Conservation (phyloP, 2,113 vertebrate genomes). For the Prietella phreatophila region DNA sequence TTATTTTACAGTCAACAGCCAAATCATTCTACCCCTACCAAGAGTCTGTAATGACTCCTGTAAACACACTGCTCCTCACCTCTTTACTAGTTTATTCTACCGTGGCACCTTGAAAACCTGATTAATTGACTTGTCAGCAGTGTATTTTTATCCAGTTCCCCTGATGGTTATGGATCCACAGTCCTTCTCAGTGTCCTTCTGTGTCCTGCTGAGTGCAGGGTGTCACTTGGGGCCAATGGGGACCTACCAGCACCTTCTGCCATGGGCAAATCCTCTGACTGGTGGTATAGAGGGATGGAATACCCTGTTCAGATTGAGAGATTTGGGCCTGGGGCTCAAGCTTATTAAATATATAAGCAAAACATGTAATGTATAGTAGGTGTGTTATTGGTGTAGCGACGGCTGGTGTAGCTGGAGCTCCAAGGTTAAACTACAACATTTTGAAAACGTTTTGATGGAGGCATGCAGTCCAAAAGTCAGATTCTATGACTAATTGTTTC, state of each 20-base stretch:
- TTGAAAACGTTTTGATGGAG: slow-evolving; percentile 10
- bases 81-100: slow-evolving; percentile 74
- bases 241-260: slow-evolving; percentile 41
- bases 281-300: slow-evolving; percentile 40
- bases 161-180: slow-evolving; percentile 66
- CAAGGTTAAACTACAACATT: slow-evolving; percentile 27
- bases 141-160: slow-evolving; percentile 81
- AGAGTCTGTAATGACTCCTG: slow-evolving; percentile 49
- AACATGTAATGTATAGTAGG: slow-evolving; percentile 5
- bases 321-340: slow-evolving; percentile 28
- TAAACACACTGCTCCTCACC: slow-evolving; percentile 65
- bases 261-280: slow-evolving; percentile 29
- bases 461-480: neutral
- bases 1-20: slow-evolving; percentile 10
- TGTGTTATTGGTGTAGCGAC: slow-evolving; percentile 27
- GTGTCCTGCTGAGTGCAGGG: slow-evolving; percentile 58
- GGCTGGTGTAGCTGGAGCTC: neutral
- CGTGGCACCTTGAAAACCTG: slow-evolving; percentile 79
- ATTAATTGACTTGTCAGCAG: slow-evolving; percentile 85
- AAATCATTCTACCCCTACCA: slow-evolving; percentile 44
- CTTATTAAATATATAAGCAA: slow-evolving; percentile 17
- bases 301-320: slow-evolving; percentile 33
- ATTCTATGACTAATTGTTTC: neutral
- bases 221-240: slow-evolving; percentile 51
- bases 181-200: slow-evolving; percentile 76